These are phyloP conservation scores for Blennius ocellaris DNA, from an alignment of 2,113 vertebrate genomes.

Conservation along the genomic window DNA sequence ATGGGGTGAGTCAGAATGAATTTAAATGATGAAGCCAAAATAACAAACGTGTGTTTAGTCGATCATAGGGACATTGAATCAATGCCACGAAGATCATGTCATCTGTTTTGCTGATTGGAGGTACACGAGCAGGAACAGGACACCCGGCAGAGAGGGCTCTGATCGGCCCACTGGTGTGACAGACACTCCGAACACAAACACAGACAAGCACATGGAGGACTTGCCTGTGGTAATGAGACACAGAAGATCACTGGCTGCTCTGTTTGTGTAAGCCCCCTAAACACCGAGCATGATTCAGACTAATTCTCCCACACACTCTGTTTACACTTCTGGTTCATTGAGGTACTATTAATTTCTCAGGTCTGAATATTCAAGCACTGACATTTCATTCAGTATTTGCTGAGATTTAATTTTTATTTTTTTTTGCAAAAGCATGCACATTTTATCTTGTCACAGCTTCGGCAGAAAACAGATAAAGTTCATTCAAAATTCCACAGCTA, in stretches of 20 bases:
- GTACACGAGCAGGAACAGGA: not conserved
- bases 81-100: not conserved
- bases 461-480: not conserved
- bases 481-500: not conserved
- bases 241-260: conserved; percentile 72
- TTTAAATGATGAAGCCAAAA: conserved; percentile 22
- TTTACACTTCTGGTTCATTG: conserved; percentile 82
- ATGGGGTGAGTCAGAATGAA: conserved; percentile 40
- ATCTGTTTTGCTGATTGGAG: conserved; percentile 17
- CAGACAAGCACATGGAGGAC: conserved; percentile 50
- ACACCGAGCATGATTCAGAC: conserved; percentile 83
- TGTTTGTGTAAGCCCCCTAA: conserved; percentile 80
- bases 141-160: conserved; percentile 13
- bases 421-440: conserved; percentile 18
- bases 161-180: conserved; percentile 26
- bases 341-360: conserved; percentile 78
- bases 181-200: conserved; percentile 25
- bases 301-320: conserved; percentile 83
- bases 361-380: conserved; percentile 69
- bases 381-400: conserved; percentile 67
- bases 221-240: conserved; percentile 65
- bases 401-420: not conserved
- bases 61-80: not conserved
- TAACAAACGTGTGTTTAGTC: not conserved
- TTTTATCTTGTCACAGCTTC: not conserved